These are phyloP conservation scores for Otus sunia DNA, from an alignment of 2,113 vertebrate genomes.

Conservation along the genomic window DNA sequence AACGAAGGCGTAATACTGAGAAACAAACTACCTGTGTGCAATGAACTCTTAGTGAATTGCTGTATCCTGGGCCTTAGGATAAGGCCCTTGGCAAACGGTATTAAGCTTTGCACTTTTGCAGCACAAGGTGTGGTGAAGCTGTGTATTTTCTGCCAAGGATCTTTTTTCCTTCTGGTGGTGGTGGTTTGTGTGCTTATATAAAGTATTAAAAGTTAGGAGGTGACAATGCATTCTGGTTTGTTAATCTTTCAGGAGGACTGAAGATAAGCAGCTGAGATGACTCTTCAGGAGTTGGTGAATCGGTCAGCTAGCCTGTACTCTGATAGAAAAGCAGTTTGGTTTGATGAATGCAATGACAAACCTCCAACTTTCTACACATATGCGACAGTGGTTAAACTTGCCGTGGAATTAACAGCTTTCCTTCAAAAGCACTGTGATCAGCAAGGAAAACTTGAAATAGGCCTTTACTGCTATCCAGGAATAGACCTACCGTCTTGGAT, in stretches of 20 bases:
- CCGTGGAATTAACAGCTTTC: conserved; percentile 71
- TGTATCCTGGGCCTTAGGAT: too few relatives aligned
- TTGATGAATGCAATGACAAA: conserved; percentile 63
- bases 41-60: background rate
- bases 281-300: conserved; percentile 80
- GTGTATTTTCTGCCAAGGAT: too few relatives aligned
- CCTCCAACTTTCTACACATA: conserved; percentile 68
- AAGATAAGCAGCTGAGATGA: conserved; percentile 30
- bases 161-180: background rate
- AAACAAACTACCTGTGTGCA: fast-evolving
- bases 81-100: fast-evolving
- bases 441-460: conserved; percentile 67
- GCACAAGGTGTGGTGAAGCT: background rate
- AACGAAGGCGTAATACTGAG: background rate
- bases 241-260: background rate
- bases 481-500: conserved; percentile 88
- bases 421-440: conserved; percentile 63
- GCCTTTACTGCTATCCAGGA: conserved; percentile 84
- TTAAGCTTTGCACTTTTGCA: background rate
- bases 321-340: conserved; percentile 77
- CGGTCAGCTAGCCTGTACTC: conserved; percentile 67
- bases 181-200: fast-evolving
- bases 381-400: conserved; percentile 45
- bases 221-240: background rate
- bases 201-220: background rate